Percentiles rank a stretch among this genome's conserved stretches.
phyloP scores from a whole-genome alignment of 1,140 invertebrate genomes.

The Musca domestica region DNA sequence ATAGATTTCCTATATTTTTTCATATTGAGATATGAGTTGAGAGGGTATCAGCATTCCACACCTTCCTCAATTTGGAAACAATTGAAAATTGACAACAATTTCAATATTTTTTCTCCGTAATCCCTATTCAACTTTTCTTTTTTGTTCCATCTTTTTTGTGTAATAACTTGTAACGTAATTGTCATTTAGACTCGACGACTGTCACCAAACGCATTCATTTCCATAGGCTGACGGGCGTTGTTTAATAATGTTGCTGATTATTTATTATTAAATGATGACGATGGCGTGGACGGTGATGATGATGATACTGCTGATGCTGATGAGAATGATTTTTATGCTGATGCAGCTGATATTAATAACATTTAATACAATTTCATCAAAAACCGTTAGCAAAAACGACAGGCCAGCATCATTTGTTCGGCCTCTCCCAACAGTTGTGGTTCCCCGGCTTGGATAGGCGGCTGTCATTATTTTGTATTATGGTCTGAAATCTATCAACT shows the following conservation, averaged over 20 bases:
- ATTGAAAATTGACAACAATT: no score
- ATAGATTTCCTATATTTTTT: no score
- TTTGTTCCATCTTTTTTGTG: no score
- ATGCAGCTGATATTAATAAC: slow-evolving; percentile 1
- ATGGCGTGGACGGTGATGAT: not conserved
- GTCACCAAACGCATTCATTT: no score
- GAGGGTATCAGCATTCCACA: no score
- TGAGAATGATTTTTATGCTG: not conserved
- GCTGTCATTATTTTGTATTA: not conserved
- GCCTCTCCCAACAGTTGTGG: not conserved
- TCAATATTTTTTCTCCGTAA: no score
- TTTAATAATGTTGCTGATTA: not conserved
- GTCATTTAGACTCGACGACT: no score
- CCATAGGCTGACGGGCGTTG: no score
- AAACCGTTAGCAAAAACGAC: not conserved
- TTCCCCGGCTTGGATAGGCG: not conserved
- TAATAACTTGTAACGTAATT: no score
- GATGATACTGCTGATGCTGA: not conserved
- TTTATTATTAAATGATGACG: slow-evolving; percentile 3
- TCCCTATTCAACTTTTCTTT: no score
- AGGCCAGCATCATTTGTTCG: not conserved
- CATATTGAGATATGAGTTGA: no score
- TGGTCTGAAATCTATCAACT: not conserved
- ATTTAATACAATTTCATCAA: not conserved
- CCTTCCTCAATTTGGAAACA: no score